Base-by-base conservation (phyloP, 2,888 invertebrate species). In the Embidobia sp. region DNA sequence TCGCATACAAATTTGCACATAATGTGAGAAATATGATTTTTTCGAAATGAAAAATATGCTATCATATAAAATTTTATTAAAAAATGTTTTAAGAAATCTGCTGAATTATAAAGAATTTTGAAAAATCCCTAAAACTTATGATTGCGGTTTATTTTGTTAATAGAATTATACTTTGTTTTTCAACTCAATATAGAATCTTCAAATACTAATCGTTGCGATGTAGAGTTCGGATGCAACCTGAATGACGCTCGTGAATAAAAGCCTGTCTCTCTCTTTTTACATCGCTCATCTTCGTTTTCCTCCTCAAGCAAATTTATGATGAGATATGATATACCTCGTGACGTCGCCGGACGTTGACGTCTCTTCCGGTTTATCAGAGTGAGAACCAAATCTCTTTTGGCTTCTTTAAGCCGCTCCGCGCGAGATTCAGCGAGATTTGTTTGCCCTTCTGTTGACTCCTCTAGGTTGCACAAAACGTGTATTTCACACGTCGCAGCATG, bases 251-350 rank as follows among this genome's bases (percentile, higher is more conserved):
- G 33, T 49, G 49, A 49, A 49, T 49, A 49, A 49, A 16, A 19
- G 48, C 13, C 26, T 22, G 15, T 22, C 51, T 18, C 29, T 7
- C n/a, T n/a, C n/a, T n/a, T n/a, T n/a, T n/a, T n/a, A 15, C 10
- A 3, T 19, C 31, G 15, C 11, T 35, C 42, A 42, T 42, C 42
- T 42, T 55, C 42, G 42, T 42, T 15, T 29, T 51, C 49, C 16
- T 29, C 10, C 29, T 49, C 48, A 19, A 64, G 37, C 10, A 51
- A 51, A 51, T 49, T 51, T 51, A 15, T 51, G 51, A 64, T 40
- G 63, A 64, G 51, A 64, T 64, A 64, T 22, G 64, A 55, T 66
- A 46, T 66, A 46, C 48, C 44, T 64, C 26, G n/a, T 44, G 44
- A 48, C 42, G 46, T 26, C 44, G 35, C 59, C 35, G 33, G 46